These are phyloP conservation scores for Elysia crispata DNA, from an alignment of 2,888 invertebrate species.

Conservation along the genomic window DNA sequence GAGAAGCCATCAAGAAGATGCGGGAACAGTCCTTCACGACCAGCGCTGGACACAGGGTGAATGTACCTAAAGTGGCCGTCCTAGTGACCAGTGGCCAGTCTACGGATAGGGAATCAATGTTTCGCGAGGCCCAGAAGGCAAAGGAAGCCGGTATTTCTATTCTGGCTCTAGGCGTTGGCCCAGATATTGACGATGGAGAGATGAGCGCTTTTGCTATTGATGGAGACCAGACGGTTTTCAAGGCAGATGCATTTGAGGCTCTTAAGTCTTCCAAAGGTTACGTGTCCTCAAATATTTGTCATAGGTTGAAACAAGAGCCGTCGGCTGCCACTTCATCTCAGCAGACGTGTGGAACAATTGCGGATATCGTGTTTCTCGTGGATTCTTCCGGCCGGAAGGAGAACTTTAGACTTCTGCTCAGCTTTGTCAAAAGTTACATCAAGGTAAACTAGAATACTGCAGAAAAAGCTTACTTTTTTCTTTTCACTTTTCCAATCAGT, in stretches of 20 bases:
- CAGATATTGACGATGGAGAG: not conserved
- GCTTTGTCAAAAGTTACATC: slow-evolving; percentile 61
- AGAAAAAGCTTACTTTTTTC: too few relatives aligned
- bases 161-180: slow-evolving; percentile 13
- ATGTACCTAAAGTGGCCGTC: slow-evolving; percentile 65
- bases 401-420: slow-evolving; percentile 65
- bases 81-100: slow-evolving; percentile 67
- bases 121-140: slow-evolving; percentile 58
- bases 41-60: slow-evolving; percentile 59
- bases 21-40: slow-evolving; percentile 58
- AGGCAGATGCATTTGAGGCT: slow-evolving; percentile 66
- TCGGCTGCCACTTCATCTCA: not conserved
- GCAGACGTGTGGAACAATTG: slow-evolving; percentile 61
- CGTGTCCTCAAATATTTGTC: slow-evolving; percentile 64
- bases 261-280: slow-evolving; percentile 60
- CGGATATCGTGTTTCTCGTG: slow-evolving; percentile 71
- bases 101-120: slow-evolving; percentile 56
- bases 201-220: not conserved
- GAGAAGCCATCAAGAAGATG: slow-evolving; percentile 59
- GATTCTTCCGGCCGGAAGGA: slow-evolving; percentile 72
- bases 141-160: slow-evolving; percentile 50
- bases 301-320: slow-evolving; percentile 23
- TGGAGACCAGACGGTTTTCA: slow-evolving; percentile 66
- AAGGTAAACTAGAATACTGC: too few relatives aligned
- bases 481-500: too few relatives aligned